Conservation (phyloP, 2,888 invertebrate species). For the Nephrocerus scutellatus region DNA sequence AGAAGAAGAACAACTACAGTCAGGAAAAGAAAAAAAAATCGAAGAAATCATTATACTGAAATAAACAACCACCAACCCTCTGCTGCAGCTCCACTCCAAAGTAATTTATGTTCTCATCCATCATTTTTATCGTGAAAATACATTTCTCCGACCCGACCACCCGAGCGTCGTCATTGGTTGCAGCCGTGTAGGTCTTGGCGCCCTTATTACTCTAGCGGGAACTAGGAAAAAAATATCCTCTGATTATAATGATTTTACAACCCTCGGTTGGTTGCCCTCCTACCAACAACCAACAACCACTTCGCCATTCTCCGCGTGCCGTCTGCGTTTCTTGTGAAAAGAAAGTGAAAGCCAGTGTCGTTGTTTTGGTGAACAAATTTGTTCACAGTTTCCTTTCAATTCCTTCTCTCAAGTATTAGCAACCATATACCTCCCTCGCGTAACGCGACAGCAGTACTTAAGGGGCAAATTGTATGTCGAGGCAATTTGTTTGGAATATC, state of each 20-base stretch:
- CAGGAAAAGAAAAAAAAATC: slow-evolving; percentile 17
- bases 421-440: no score
- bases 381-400: no score
- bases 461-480: no score
- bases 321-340: no score
- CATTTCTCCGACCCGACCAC: slow-evolving; percentile 44
- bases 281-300: no score
- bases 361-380: no score
- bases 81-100: slow-evolving; percentile 44
- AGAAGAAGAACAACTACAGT: no score
- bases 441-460: no score
- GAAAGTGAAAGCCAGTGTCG: no score
- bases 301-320: no score
- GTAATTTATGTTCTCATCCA: slow-evolving; percentile 49
- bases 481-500: no score
- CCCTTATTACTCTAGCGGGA: slow-evolving; percentile 20
- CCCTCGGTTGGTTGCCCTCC: slow-evolving; percentile 29
- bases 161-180: slow-evolving; percentile 10
- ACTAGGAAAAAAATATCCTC: slow-evolving; percentile 20
- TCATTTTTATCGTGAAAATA: slow-evolving; percentile 50
- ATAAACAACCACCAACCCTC: slow-evolving; percentile 48
- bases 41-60: slow-evolving; percentile 39
- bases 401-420: no score
- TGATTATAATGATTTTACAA: slow-evolving; percentile 40
- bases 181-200: slow-evolving; percentile 18